A percentile compares a stretch with the other conserved stretches of the same genome.
phyloP scores from a whole-genome alignment of 2,113 vertebrate species.

The Philantomba maxwellii region DNA sequence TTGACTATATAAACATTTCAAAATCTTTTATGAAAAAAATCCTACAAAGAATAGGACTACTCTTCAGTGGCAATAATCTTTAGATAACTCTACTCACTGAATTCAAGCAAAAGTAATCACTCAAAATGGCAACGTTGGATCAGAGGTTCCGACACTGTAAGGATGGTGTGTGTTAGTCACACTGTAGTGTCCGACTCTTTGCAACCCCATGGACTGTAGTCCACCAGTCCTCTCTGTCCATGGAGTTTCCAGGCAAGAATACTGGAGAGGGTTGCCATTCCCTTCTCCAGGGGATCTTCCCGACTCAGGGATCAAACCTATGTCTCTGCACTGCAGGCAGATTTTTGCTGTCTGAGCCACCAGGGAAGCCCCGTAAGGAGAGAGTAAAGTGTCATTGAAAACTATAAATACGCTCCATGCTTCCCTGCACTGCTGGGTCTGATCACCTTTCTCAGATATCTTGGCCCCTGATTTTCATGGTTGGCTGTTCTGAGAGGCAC shows the following conservation, averaged over 20 bases:
- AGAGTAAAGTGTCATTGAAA: background rate
- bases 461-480: background rate
- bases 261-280: background rate
- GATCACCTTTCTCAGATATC: background rate
- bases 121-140: background rate
- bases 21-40: background rate
- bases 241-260: background rate
- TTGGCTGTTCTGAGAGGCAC: background rate
- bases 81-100: background rate
- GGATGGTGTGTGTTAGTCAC: background rate
- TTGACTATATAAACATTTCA: conserved; percentile 6
- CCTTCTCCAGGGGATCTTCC: background rate
- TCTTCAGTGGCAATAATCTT: background rate
- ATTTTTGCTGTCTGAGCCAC: background rate
- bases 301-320: background rate
- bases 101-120: background rate
- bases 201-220: background rate
- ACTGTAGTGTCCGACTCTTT: background rate
- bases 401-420: too few relatives aligned
- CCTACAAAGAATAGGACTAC: background rate
- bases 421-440: background rate
- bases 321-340: background rate
- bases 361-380: background rate
- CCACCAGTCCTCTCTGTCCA: background rate
- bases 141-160: background rate